Percentiles rank a stretch among this genome's conserved stretches.
Conservation (phyloP, 2,888 invertebrate species). For the Drosophila testacea region DNA sequence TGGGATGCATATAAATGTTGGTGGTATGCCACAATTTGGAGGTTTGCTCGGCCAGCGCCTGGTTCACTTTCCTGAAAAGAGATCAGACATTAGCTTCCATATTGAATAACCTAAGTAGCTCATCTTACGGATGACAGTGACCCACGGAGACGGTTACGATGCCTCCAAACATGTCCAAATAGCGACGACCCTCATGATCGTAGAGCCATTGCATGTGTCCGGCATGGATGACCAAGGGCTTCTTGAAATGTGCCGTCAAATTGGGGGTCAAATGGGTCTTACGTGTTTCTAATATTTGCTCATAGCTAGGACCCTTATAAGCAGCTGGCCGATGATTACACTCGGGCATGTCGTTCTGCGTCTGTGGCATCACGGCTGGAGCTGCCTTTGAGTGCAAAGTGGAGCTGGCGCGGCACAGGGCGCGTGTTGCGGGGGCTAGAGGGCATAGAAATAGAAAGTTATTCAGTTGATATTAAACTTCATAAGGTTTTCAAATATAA, state of each 20-base stretch:
- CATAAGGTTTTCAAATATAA: not conserved
- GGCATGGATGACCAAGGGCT: constrained; percentile 93
- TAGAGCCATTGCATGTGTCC: constrained; percentile 97
- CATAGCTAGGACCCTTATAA: constrained; percentile 88
- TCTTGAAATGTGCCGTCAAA: constrained; percentile 90
- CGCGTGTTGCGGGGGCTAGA: constrained; percentile 25
- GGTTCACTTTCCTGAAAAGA: constrained; percentile 90
- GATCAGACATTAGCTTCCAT: not conserved
- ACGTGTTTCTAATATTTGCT: constrained; percentile 87
- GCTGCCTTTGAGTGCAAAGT: constrained; percentile 72
- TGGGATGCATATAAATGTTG: constrained; percentile 95
- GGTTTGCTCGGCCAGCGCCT: constrained; percentile 92
- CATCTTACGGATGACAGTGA: constrained; percentile 94
- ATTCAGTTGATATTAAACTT: no score
- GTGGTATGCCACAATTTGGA: constrained; percentile 96
- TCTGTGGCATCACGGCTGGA: constrained; percentile 59
- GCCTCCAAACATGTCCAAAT: constrained; percentile 97
- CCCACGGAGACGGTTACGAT: constrained; percentile 99
- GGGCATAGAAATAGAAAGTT: not conserved
- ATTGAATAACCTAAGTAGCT: not conserved
- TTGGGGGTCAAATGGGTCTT: constrained; percentile 89
- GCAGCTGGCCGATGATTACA: constrained; percentile 68
- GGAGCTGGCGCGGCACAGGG: constrained; percentile 57
- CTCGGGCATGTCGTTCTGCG: constrained; percentile 81
- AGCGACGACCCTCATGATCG: constrained; percentile 93